A percentile compares a stretch with the other conserved stretches of the same genome.
phyloP scores from a whole-genome alignment of 2,113 vertebrate genomes.

The Accipiter cooperii region DNA sequence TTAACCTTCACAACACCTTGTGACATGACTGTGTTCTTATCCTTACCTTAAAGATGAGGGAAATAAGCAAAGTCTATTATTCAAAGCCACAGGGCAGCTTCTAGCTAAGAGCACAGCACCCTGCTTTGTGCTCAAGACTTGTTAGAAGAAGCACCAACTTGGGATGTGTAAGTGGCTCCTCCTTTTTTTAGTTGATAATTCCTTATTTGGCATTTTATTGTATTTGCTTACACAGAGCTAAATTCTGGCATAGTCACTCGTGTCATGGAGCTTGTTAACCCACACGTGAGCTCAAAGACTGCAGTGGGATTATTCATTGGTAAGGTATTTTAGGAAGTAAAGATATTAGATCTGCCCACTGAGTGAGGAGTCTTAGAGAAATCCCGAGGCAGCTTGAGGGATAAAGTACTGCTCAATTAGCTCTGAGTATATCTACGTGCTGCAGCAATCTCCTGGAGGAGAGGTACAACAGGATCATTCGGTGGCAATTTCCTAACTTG shows the following conservation, averaged over 20 bases:
- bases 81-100: not conserved
- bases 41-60: not conserved
- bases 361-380: constrained; percentile 58
- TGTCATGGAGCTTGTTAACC: not conserved
- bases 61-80: not conserved
- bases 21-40: not conserved
- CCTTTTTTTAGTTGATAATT: not conserved
- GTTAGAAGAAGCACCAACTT: not conserved
- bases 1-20: not conserved
- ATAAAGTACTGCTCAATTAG: constrained; percentile 53
- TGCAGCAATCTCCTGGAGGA: not conserved
- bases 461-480: not conserved
- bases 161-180: not conserved
- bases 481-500: not conserved
- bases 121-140: not conserved
- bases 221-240: not conserved
- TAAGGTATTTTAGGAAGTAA: constrained; percentile 66
- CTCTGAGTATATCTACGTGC: not conserved
- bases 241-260: not conserved
- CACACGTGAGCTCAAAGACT: constrained; percentile 7
- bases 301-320: constrained; percentile 37
- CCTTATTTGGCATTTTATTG: not conserved
- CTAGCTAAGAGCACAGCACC: not conserved
- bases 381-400: constrained; percentile 53
- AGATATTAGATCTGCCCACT: constrained; percentile 55